Base-by-base conservation (phyloP, 2,888 invertebrate species). In the Hecatera dysodea region DNA sequence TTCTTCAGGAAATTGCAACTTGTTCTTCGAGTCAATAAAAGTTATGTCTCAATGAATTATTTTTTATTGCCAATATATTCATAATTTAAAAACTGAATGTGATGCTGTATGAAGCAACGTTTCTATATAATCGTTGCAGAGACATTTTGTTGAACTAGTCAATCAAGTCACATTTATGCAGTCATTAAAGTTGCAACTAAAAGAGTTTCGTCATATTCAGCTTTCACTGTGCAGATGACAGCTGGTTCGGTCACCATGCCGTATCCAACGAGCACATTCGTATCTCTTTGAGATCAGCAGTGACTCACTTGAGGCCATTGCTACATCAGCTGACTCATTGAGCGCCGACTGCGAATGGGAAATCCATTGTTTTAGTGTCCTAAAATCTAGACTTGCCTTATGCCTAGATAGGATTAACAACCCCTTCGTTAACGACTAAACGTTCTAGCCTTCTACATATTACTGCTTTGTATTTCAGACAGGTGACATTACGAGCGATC, bases 271-370 rank as follows among this genome's bases (percentile, higher is more conserved):
- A 80, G 69, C 75, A 75, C 84, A 86, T 90, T 91, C 85, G 89
- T 90, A 90, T 87, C 89, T 90, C 88, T 83, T 87, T 88, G 90
- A 92, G 89, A 90, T 89, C 90, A 89, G 88, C 88, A 84, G 85
- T 95, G 95, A 95, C 87, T 95, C 94, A 95, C 88, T 80, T 79
- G 86, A 87, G 88, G 91, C 90, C 89, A 88, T 92, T 93, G 93
- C 93, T 89, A 92, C 93, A 94, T 90, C 93, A 93, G 94, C 94
- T 95, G 95, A 95, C 93, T 95, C 95, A 95, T 92, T 91, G 89
- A 91, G 82, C 84, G 83, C 73, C 82, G 89, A 91, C 89, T 91
- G 90, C 89, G 91, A 92, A 91, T 91, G 92, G 92, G 90, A 93
- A 93, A 92, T 87, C 90, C 90, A 94, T 95, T 95, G 94, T 94